Conservation (phyloP, 2,888 invertebrate species). For the Buathra laborator region DNA sequence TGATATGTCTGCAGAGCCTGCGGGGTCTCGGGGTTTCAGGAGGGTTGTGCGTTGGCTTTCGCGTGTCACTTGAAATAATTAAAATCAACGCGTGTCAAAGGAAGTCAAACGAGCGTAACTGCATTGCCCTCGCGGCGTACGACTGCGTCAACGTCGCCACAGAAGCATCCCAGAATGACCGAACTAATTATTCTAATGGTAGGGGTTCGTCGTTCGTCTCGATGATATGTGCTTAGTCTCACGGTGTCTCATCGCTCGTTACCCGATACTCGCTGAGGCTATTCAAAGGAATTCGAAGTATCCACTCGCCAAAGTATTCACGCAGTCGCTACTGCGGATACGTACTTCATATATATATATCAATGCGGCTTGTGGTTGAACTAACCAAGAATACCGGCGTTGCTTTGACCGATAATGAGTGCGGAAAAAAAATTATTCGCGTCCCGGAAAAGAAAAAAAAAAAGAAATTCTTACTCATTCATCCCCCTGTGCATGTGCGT, state of each 20-base stretch:
- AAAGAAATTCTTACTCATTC: not conserved
- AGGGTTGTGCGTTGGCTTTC: conserved; percentile 51
- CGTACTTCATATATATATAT: not conserved
- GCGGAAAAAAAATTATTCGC: no score
- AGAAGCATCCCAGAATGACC: conserved; percentile 61
- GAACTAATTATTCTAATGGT: conserved; percentile 81
- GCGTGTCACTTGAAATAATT: conserved; percentile 72
- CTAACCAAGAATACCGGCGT: not conserved
- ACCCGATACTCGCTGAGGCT: not conserved
- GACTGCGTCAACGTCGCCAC: conserved; percentile 18
- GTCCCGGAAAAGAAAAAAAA: not conserved
- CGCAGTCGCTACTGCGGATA: not conserved
- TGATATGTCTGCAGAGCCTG: no score
- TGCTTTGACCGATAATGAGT: no score
- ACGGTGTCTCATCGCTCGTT: not conserved
- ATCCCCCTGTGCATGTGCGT: not conserved
- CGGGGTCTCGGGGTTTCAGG: conserved; percentile 55
- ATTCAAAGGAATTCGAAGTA: not conserved
- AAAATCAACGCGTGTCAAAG: conserved; percentile 62
- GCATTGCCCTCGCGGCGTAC: conserved; percentile 38
- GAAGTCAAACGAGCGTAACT: conserved; percentile 34
- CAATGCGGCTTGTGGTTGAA: not conserved
- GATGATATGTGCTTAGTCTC: conserved; percentile 32
- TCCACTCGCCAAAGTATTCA: not conserved
- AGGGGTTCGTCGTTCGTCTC: conserved; percentile 65